Evolutionary conservation across 2,888 invertebrate species (phyloP).

Genomic region (Scotopteryx bipunctaria): DNA sequence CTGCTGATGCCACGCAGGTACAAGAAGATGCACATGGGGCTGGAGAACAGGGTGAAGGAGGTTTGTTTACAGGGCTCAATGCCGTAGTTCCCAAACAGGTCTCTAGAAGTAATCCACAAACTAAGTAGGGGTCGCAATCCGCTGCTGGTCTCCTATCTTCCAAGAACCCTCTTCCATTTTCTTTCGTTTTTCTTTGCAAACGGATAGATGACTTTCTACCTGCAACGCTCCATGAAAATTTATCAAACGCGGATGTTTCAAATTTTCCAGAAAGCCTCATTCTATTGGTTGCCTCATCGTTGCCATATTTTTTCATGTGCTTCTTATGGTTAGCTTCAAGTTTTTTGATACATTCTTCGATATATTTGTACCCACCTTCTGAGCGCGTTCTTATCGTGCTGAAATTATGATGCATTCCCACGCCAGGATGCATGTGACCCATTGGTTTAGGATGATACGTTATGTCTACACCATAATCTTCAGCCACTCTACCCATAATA

Average conservation of each 20-base stretch:
- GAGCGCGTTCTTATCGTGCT: slow-evolving; percentile 93
- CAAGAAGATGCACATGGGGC: no score
- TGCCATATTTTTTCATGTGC: slow-evolving; percentile 96
- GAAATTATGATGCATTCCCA: slow-evolving; percentile 95
- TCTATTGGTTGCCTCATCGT: slow-evolving; percentile 95
- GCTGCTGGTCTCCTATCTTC: slow-evolving; percentile 96
- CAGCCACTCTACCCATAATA: slow-evolving; percentile 91
- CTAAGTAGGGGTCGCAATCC: slow-evolving; percentile 93
- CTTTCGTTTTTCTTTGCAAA: slow-evolving; percentile 93
- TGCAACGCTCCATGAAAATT: slow-evolving; percentile 95
- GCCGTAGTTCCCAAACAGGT: slow-evolving; percentile 56
- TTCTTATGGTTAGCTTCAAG: slow-evolving; percentile 93
- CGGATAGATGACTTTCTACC: slow-evolving; percentile 96
- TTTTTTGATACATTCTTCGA: slow-evolving; percentile 95
- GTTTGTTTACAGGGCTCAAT: neutral
- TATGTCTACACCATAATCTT: slow-evolving; percentile 91
- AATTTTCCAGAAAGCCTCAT: slow-evolving; percentile 96
- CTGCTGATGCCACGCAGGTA: neutral
- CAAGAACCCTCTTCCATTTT: slow-evolving; percentile 94
- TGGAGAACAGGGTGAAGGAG: neutral
- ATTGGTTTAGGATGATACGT: slow-evolving; percentile 89
- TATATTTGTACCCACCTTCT: slow-evolving; percentile 88
- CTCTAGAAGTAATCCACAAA: slow-evolving; percentile 79
- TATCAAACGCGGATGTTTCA: slow-evolving; percentile 97
- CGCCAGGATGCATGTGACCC: slow-evolving; percentile 93